phyloP scores from a whole-genome alignment of 2,888 invertebrate genomes.

The Trissoscelio sp. region DNA sequence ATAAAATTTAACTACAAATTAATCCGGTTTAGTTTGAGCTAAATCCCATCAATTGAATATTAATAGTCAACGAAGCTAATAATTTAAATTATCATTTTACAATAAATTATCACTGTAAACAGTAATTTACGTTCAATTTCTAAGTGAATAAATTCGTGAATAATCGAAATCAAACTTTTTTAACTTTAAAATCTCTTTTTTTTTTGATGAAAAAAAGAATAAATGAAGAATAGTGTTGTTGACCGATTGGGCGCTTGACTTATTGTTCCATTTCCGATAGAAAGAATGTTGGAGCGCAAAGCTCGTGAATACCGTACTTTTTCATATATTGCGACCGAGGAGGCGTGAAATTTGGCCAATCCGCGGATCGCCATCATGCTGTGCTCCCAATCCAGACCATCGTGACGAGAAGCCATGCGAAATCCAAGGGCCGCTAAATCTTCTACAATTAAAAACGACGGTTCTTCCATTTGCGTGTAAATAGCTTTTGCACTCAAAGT shows the following conservation, averaged over 20 bases:
- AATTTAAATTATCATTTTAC: too few species aligned
- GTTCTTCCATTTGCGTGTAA: conserved; percentile 78
- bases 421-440: conserved; percentile 85
- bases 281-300: background rate
- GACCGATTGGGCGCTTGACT: background rate
- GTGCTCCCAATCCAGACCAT: conserved; percentile 85
- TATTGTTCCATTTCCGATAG: background rate
- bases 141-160: too few species aligned
- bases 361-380: conserved; percentile 84
- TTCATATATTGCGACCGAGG: conserved; percentile 84
- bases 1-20: too few species aligned
- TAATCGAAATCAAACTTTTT: too few species aligned
- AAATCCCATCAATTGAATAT: too few species aligned
- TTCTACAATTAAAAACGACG: conserved; percentile 84
- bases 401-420: conserved; percentile 84
- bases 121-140: too few species aligned
- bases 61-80: too few species aligned
- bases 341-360: conserved; percentile 85
- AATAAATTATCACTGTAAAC: too few species aligned
- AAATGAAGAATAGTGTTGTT: too few species aligned
- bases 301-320: conserved; percentile 82
- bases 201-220: too few species aligned
- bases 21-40: too few species aligned
- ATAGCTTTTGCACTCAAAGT: conserved; percentile 78
- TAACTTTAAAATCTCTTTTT: too few species aligned